phyloP scores from a whole-genome alignment of 2,797 vertebrate genomes.

The Manis crassicaudata region DNA sequence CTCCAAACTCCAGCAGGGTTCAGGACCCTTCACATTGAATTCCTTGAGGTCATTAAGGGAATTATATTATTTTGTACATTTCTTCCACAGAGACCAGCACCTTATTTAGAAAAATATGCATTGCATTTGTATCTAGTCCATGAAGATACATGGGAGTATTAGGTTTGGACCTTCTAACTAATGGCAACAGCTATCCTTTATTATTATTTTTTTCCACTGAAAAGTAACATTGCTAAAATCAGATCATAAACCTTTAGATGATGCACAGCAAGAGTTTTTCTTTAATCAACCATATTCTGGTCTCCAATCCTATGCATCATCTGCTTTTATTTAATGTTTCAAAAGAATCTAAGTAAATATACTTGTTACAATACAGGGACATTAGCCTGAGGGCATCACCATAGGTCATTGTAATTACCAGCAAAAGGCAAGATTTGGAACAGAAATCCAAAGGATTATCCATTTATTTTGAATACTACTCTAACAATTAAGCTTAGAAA shows the following conservation, averaged over 20 bases:
- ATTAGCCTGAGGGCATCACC: neutral
- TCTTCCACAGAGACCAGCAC: neutral
- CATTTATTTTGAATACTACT: neutral
- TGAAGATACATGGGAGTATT: neutral
- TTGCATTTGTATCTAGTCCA: neutral
- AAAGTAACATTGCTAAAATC: constrained; percentile 47
- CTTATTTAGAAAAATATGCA: neutral
- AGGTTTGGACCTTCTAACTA: neutral
- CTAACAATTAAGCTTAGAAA: neutral
- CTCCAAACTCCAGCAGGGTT: neutral
- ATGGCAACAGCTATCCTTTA: neutral
- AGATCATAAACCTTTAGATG: neutral
- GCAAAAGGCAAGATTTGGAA: constrained; percentile 25
- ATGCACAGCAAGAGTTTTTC: neutral
- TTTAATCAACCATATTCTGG: constrained; percentile 14
- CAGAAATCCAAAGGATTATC: constrained; percentile 5
- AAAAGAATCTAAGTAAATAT: constrained; percentile 16
- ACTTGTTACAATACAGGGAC: neutral
- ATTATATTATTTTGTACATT: neutral
- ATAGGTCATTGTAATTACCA: neutral
- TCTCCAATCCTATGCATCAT: neutral
- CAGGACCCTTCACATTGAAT: neutral
- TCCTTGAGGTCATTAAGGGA: neutral
- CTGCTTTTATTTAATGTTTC: constrained; percentile 25
- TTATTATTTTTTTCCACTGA: neutral